Conservation (phyloP, 2,113 vertebrate genomes). For the Nyctereutes procyonoides region DNA sequence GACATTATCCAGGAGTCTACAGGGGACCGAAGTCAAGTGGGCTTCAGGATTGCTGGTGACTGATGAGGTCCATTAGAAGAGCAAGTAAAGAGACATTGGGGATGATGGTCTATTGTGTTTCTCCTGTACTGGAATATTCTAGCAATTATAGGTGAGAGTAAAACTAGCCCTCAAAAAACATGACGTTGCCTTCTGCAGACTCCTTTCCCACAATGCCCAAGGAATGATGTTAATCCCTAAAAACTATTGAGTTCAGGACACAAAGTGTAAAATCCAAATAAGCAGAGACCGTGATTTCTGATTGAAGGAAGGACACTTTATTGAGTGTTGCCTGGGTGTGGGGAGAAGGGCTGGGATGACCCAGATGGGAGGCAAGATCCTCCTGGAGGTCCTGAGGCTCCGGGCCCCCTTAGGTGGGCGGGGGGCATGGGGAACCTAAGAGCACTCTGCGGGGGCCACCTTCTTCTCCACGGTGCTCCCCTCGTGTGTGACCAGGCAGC, state of each 20-base stretch:
- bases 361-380: no score
- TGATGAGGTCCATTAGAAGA: neutral
- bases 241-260: no score
- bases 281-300: neutral
- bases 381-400: neutral
- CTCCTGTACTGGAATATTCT: neutral
- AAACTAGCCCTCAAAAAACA: no score
- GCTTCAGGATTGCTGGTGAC: neutral
- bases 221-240: no score
- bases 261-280: neutral
- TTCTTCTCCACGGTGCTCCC: no score
- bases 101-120: neutral
- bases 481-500: no score
- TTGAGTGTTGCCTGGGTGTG: neutral
- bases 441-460: no score
- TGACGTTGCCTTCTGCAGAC: neutral
- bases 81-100: neutral
- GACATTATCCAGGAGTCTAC: neutral
- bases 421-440: no score
- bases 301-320: neutral
- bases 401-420: no score
- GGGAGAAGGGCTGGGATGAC: neutral
- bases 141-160: conserved; percentile 61
- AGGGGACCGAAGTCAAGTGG: neutral
- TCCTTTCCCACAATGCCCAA: neutral